Base-by-base conservation (phyloP, 23 tunicate genomes). In the Ciona savignyi region DNA sequence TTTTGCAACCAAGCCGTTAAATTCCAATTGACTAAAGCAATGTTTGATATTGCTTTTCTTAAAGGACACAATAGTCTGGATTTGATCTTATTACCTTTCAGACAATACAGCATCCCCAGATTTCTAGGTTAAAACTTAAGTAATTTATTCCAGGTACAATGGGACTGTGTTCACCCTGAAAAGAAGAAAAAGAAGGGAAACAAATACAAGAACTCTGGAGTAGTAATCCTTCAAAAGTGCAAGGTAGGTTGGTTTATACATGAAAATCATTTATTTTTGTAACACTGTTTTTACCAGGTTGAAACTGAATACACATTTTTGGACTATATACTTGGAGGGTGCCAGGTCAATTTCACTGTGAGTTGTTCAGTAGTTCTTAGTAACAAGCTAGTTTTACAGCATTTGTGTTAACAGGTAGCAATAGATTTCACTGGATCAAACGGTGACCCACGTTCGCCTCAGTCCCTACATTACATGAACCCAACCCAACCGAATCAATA, bases 341-440 rank as follows among this genome's bases (percentile, higher is more conserved):
- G 87, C 15, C 89, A 89, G 67, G 70, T 95, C 19, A 95, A 89
- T 62, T 95, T 91, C 62, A 86, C 95, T 19, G 98, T 88, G 56
- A 80, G 84, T 78, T 51, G 1, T 4, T 25, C 22, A 28, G 27
- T 35, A 68, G 15, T 49, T 11, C 15, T 20, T 49, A 20, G 61
- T 49, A 49, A 49, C 61, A 49, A 49, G 19, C n/a, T n/a, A n/a
- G n/a, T n/a, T n/a, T n/a, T n/a, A n/a, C n/a, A n/a, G n/a, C 61
- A 49, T 49, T 49, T 11, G 15, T 49, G 15, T 49, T 20, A 11
- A 49, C 15, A 91, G 97, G 99, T 95, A 51, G 96, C 96, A 0
- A 84, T 95, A 71, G 99, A 95, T 71, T 95, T 83, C 71, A 95
- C 99, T 34, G 99, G 93, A 2, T 95, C 99, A 0, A 95, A 95